Base-by-base conservation (phyloP, 2,797 vertebrate genomes). In the Anomalospiza imberbis region DNA sequence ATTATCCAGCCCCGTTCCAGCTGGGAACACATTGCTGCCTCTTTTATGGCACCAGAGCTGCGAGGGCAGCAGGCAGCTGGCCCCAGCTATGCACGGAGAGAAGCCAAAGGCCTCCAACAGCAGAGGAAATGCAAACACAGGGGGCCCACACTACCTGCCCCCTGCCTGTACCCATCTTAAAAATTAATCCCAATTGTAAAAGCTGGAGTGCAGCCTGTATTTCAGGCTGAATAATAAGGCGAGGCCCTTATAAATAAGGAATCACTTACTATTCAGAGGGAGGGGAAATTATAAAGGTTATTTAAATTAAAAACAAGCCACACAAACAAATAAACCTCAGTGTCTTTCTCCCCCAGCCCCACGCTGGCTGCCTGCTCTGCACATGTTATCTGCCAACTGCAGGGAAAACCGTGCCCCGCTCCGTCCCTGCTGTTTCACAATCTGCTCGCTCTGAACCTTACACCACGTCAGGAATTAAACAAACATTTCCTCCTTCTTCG, bases 1-100 rank as follows among this genome's bases (percentile, higher is more conserved):
- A 98, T 98, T 97, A 97, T 60, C 88, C 82, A 8, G 83, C 90
- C 88, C 88, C 25, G 9, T 91, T 93, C 91, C 96, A 94, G 90
- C 95, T 81, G 62, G 85, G 77, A 94, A 95, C 86, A 92, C 88
- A 76, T 47, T 95, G 95, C 95, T 68, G 86, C 91, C 92, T 97
- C 93, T 97, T 97, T 98, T 97, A 97, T 62, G 80, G 96, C 96
- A 51, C 70, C 75, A 74, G 76, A 89, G 94, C 81, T 57, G 29
- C 38, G 51, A 76, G 45, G n/a, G 96, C 92, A 96, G 89, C 93
- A 83, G 90, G 94, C 88, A 44, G 85, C 95, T 78, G 88, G 90
- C 85, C 96, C 91, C 36, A 6, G 53, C 58, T 18, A 40, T 1
- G 10, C 38, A 32, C 3, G 0, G 65, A 57, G 71, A 61, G 38